Evolutionary conservation across 2,888 invertebrate species (phyloP).

Genomic region (Heliconius cydno): DNA sequence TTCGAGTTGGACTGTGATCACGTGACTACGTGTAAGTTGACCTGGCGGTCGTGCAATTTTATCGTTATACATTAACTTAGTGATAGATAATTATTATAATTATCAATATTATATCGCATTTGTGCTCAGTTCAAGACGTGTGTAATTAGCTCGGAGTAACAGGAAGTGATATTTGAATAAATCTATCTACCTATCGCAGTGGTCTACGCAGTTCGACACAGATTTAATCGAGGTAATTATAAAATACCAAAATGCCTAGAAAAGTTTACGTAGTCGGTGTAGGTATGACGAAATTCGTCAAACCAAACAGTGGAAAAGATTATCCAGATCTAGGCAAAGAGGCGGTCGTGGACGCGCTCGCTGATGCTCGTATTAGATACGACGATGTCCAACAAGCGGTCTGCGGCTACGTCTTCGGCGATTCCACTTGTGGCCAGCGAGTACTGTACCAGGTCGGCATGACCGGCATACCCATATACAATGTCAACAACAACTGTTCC

Average conservation of each 20-base stretch:
- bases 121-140: constrained; percentile 29
- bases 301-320: constrained; percentile 94
- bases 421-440: constrained; percentile 97
- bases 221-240: constrained; percentile 72
- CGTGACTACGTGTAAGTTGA: constrained; percentile 33
- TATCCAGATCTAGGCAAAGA: constrained; percentile 98
- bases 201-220: constrained; percentile 56
- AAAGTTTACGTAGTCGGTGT: constrained; percentile 96
- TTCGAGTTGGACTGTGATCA: constrained; percentile 26
- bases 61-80: constrained; percentile 6
- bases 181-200: constrained; percentile 53
- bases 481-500: constrained; percentile 99
- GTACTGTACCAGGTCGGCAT: constrained; percentile 97
- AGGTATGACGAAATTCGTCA: constrained; percentile 99
- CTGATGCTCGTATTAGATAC: constrained; percentile 91
- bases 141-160: constrained; percentile 6
- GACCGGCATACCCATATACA: constrained; percentile 98
- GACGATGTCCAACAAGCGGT: constrained; percentile 93
- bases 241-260: constrained; percentile 71
- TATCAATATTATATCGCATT: constrained; percentile 24
- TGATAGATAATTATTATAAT: constrained; percentile 18
- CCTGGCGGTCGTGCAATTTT: constrained; percentile 34
- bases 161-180: constrained; percentile 19
- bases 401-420: constrained; percentile 97
- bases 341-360: constrained; percentile 93